A percentile compares a stretch with the other conserved stretches of the same genome.
Evolutionary conservation across 2,797 vertebrate species (phyloP).

Genomic region (Pangasius krempfi): DNA sequence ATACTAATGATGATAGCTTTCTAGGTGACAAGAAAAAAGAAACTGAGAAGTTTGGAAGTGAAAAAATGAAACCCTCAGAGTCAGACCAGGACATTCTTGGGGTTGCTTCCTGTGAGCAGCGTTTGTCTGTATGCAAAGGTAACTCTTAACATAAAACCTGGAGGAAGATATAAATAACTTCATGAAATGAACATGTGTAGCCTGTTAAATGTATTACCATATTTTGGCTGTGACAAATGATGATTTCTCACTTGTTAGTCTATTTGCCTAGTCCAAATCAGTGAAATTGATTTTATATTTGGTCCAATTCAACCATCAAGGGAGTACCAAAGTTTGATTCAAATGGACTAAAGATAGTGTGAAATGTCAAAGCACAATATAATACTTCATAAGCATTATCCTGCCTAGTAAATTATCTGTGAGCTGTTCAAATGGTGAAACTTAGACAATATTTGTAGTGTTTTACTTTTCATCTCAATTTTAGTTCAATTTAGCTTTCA

Average conservation of each 20-base stretch:
- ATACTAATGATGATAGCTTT: slow-evolving; percentile 42
- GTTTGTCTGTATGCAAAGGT: slow-evolving; percentile 18
- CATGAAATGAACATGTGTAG: neutral
- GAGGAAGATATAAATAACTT: neutral
- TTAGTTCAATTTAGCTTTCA: neutral
- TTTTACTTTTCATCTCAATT: neutral
- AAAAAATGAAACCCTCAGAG: slow-evolving; percentile 52
- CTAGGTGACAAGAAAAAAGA: slow-evolving; percentile 34
- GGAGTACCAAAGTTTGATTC: neutral
- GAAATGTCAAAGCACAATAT: neutral
- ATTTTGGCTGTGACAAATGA: neutral
- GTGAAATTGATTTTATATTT: neutral
- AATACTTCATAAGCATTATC: neutral
- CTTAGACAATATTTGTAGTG: neutral
- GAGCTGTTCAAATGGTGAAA: neutral
- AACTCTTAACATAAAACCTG: neutral
- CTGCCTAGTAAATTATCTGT: neutral
- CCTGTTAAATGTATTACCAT: neutral
- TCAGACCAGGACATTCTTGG: slow-evolving; percentile 35
- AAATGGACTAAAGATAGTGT: neutral
- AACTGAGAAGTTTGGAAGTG: neutral
- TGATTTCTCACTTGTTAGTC: neutral
- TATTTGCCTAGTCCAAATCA: neutral
- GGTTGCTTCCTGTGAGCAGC: slow-evolving; percentile 39
- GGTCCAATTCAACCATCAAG: neutral